Evolutionary conservation across 35 echinoderm and acorn worm genomes (phyloP).

Genomic region (Patiria miniata): DNA sequence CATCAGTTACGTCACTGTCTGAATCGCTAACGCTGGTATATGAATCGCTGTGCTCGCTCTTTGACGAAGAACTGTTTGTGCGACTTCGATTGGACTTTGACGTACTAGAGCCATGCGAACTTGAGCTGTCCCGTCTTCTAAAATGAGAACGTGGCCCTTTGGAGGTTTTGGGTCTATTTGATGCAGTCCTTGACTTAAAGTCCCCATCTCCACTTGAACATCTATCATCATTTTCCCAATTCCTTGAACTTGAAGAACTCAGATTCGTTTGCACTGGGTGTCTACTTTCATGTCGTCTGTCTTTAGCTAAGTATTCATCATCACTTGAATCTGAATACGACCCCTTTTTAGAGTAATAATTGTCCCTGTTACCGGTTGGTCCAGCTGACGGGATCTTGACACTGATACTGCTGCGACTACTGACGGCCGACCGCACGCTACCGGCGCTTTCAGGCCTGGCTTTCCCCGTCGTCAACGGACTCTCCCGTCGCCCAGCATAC

Average conservation of each 20-base stretch:
- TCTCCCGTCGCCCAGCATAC: not conserved
- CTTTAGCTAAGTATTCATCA: not conserved
- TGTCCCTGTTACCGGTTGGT: constrained; percentile 24
- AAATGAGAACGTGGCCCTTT: constrained; percentile 24
- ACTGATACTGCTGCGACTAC: constrained; percentile 77
- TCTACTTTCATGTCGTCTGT: not conserved
- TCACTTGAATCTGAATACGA: constrained; percentile 12
- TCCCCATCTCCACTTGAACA: not conserved
- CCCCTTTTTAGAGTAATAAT: constrained; percentile 18
- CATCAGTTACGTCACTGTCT: constrained; percentile 93
- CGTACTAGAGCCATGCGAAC: constrained; percentile 42
- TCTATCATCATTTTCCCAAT: not conserved
- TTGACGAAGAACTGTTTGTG: constrained; percentile 1
- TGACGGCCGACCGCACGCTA: constrained; percentile 57
- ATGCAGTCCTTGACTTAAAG: not conserved
- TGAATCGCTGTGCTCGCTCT: not conserved
- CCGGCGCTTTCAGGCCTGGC: constrained; percentile 1
- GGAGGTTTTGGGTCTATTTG: constrained; percentile 38
- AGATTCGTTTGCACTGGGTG: not conserved
- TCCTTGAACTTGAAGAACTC: not conserved
- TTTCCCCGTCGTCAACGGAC: not conserved
- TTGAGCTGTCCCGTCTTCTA: constrained; percentile 41
- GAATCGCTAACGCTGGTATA: constrained; percentile 59
- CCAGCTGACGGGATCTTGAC: constrained; percentile 75
- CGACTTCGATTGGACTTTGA: constrained; percentile 48